A percentile compares a stretch with the other conserved stretches of the same genome.
phyloP scores from a whole-genome alignment of 2,113 vertebrate genomes.

The Sylvietta virens region DNA sequence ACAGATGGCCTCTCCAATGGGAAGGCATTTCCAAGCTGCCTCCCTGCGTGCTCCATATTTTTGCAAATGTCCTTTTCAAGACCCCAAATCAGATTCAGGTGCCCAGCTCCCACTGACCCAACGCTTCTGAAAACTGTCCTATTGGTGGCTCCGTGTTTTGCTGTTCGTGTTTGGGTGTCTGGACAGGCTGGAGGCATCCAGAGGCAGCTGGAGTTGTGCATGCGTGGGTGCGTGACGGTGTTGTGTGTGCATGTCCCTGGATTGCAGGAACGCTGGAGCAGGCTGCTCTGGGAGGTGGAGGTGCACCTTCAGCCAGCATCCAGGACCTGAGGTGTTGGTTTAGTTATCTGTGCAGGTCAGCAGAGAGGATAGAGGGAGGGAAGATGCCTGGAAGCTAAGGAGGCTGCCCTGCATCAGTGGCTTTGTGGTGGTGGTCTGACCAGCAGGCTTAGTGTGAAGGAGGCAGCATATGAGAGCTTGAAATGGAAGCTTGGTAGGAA shows the following conservation, averaged over 20 bases:
- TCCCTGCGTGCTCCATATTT: fast-evolving
- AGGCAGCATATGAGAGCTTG: not conserved
- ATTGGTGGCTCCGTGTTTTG: not conserved
- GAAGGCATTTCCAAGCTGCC: not conserved
- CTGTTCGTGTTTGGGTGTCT: not conserved
- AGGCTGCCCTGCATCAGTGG: not conserved
- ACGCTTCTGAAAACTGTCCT: not conserved
- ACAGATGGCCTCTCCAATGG: not conserved
- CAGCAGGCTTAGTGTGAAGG: not conserved
- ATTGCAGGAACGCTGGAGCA: not conserved
- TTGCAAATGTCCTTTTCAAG: not conserved
- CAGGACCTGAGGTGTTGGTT: not conserved
- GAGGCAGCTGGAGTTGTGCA: not conserved
- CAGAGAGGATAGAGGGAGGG: not conserved
- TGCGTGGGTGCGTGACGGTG: not conserved
- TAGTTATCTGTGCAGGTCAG: not conserved
- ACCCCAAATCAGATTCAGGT: not conserved
- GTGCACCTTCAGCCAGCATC: not conserved
- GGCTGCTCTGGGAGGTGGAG: not conserved
- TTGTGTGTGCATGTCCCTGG: not conserved
- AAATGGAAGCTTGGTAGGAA: not conserved
- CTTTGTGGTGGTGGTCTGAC: not conserved
- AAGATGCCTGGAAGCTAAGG: not conserved
- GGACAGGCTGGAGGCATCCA: not conserved
- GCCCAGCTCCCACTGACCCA: conserved; percentile 35